Evolutionary conservation across 1,140 invertebrate genomes (phyloP).

Genomic region (Euura lappo): DNA sequence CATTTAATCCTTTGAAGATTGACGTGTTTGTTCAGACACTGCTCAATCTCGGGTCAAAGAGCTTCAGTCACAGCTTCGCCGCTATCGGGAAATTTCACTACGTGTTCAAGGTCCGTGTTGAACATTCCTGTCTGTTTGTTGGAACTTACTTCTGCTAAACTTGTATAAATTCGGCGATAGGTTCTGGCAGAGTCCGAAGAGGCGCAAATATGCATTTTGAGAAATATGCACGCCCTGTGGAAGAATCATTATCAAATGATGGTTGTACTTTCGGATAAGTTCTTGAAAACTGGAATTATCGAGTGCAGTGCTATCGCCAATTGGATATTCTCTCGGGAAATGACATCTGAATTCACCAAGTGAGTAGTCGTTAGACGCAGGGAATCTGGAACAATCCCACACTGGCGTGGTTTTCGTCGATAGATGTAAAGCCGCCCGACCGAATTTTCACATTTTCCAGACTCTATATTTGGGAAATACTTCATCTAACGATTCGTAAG

Average conservation of each 20-base stretch:
- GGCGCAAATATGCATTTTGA: conserved; percentile 92
- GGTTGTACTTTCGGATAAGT: conserved; percentile 93
- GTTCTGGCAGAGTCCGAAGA: conserved; percentile 92
- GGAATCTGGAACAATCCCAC: conserved; percentile 14
- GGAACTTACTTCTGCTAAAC: background rate
- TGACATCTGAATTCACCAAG: conserved; percentile 93
- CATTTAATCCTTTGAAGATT: conserved; percentile 91
- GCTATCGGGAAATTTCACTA: conserved; percentile 97
- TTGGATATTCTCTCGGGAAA: conserved; percentile 98
- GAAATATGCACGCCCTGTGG: conserved; percentile 95
- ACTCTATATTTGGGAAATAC: conserved; percentile 96
- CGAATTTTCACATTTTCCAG: conserved; percentile 48
- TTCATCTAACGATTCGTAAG: conserved; percentile 95
- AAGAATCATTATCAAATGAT: conserved; percentile 96
- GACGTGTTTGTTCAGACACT: conserved; percentile 97
- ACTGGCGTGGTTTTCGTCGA: background rate
- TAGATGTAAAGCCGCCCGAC: conserved; percentile 3
- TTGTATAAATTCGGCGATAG: conserved; percentile 53
- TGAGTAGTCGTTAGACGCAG: conserved; percentile 43
- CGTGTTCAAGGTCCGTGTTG: conserved; percentile 78
- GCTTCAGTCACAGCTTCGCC: conserved; percentile 97
- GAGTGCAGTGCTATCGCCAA: conserved; percentile 97
- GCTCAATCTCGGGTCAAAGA: conserved; percentile 92
- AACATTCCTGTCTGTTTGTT: background rate
- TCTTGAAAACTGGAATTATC: conserved; percentile 96